A percentile compares a stretch with the other conserved stretches of the same genome.
Conservation (phyloP, 2,888 invertebrate species). For the Mesorhabditis spiculigera region DNA sequence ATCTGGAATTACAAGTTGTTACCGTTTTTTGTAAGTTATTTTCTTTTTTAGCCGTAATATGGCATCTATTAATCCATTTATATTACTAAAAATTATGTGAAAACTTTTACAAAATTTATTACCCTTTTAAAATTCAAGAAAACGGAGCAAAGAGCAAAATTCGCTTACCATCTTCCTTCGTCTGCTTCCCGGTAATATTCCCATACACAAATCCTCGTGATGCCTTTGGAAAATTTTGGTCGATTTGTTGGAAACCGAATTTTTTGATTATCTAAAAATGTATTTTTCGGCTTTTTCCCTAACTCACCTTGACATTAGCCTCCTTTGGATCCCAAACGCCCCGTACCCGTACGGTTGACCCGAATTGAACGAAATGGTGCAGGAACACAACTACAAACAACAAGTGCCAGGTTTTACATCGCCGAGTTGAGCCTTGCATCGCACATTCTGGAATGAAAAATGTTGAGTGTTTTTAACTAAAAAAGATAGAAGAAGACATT, state of each 20-base stretch:
- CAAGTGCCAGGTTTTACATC: not conserved
- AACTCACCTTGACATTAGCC: not conserved
- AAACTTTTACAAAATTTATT: no score
- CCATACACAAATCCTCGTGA: slow-evolving; percentile 94
- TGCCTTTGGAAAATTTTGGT: slow-evolving; percentile 76
- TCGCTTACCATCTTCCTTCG: not conserved
- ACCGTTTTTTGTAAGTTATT: not conserved
- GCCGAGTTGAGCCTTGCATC: not conserved
- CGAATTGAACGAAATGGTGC: not conserved
- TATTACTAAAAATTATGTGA: not conserved
- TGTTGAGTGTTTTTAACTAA: no score
- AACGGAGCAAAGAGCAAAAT: no score
- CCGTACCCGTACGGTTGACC: not conserved
- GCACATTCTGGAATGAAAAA: not conserved
- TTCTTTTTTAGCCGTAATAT: not conserved
- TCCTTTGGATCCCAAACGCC: not conserved
- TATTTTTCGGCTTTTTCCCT: no score
- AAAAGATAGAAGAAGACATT: no score
- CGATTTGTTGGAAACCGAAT: slow-evolving; percentile 94
- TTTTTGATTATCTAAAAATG: slow-evolving; percentile 70
- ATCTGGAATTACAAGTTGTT: slow-evolving; percentile 15
- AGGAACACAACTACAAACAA: no score
- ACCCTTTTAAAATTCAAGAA: no score
- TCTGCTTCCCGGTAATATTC: slow-evolving; percentile 71
- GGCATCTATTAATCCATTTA: not conserved